Conservation (phyloP, 1,140 invertebrate genomes). For the Alviniconcha marisindica region DNA sequence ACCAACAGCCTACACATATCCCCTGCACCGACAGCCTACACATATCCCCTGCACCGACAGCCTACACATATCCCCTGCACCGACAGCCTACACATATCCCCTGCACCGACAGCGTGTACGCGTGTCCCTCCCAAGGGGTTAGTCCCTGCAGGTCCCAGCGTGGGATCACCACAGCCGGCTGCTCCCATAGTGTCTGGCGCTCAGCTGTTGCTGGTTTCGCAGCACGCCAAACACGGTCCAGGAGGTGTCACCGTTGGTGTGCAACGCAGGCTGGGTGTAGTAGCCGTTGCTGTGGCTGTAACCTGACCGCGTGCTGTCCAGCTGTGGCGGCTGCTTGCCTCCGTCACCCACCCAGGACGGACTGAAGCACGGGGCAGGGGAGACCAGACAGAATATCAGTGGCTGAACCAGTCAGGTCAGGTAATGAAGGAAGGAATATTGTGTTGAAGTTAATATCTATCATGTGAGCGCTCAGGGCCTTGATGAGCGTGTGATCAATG, state of each 20-base stretch:
- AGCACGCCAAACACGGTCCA: conserved; percentile 47
- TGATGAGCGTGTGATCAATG: neutral
- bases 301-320: neutral
- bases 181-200: conserved; percentile 18
- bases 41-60: neutral
- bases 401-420: neutral
- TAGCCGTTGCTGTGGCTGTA: neutral
- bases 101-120: neutral
- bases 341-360: neutral
- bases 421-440: neutral
- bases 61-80: neutral
- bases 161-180: conserved; percentile 36
- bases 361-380: neutral
- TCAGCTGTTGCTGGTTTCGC: conserved; percentile 36
- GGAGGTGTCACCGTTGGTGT: conserved; percentile 24
- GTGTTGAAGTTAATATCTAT: too few relatives aligned
- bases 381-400: too few relatives aligned
- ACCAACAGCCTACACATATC: neutral
- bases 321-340: neutral
- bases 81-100: neutral
- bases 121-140: too few relatives aligned
- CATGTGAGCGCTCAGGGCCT: too few relatives aligned
- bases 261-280: conserved; percentile 7
- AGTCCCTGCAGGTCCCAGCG: too few relatives aligned
- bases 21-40: neutral